Evolutionary conservation across 2,113 vertebrate species (phyloP), one percentile per base, ranked within the genome.

Genomic region (Cyrtonyx montezumae): DNA sequence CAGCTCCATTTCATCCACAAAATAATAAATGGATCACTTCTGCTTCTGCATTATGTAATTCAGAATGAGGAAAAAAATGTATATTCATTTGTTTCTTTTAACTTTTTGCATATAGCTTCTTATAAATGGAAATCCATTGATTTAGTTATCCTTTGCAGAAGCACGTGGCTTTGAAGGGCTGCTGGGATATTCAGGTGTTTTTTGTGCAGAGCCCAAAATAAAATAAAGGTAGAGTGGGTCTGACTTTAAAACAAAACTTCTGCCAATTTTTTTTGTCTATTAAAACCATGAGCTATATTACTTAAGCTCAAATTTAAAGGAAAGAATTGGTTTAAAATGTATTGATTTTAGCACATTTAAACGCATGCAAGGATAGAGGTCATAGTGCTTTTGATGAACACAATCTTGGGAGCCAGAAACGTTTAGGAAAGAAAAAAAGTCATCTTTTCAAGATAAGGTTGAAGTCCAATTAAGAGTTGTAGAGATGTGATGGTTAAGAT

Each of bases 21-120:
- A 91, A 88, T 92, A 95, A 96, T 80, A 94, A 94, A 94, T 88
- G 90, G 66, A 73, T 86, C 65, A 20, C 49, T 85, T 75, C 68
- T 87, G 9, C 77, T 90, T 75, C 90, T 91, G 46, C 66, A 53
- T 13, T 21, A 16, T 34, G 36, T 75, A 71, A 84, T 62, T 88
- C 85, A 90, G 61, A 65, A 84, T 1, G 0, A 48, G 20, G 13
- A 32, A 40, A 65, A 36, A 49, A 15, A 1, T 32, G 15, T 76
- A 65, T 36, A 82, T 89, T 91, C 11, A 67, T 94, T 89, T 89
- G 55, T 59, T 86, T 80, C 61, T 37, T 90, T 87, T 88, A 74
- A 74, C 8, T 91, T 91, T 80, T 90, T 94, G 69, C 76, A 90
- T 91, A 48, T 22, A 46, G 59, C 43, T 43, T 91, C 65, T 68